Evolutionary conservation across 2,113 vertebrate genomes (phyloP), one percentile per base, ranked within the genome.

Genomic region (Corydoras maculifer): DNA sequence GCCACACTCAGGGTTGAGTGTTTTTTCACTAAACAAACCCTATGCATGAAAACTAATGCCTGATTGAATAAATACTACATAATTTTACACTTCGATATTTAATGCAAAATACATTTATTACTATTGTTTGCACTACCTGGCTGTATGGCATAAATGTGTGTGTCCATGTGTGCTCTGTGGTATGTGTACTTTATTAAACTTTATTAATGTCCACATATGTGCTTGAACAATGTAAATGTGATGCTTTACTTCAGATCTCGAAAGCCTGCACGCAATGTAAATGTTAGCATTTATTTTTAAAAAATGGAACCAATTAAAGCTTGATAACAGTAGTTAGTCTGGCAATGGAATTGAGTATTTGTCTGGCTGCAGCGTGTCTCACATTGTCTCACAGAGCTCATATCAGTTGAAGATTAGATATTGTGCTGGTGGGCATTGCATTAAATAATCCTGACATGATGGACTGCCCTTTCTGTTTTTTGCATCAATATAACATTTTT

Each of bases 211-310:
- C 4, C 35, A 43, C 35, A 43, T 8, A 43, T 8, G 35, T 43
- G 35, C 35, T 25, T 43, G 35, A 43, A 43, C 35, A 43, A 43
- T 43, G 35, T 43, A 43, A 43, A 43, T 43, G 35, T 43, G 35
- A 43, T 43, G 1, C 35, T 43, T 43, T 2, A 43, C 35, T 43
- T 43, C 48, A 68, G 72, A 55, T 29, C 62, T 54, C 50, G 9
- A 43, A 69, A 53, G 29, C 60, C 48, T 51, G 50, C 50, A 15
- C 65, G 48, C 60, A 63, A 57, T 10, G 29, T 85, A 86, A 90
- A 90, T 88, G 89, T 89, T 90, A 88, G 86, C 82, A 82, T 87
- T 86, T 58, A 32, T 80, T 69, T 69, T 74, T 54, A 87, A 88
- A 86, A 88, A 88, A 88, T 84, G 78, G 82, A 85, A 75, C 81